Percentiles rank a stretch among this genome's conserved stretches.
phyloP scores from a whole-genome alignment of 2,113 vertebrate species.

The Notarius quadriscutis region DNA sequence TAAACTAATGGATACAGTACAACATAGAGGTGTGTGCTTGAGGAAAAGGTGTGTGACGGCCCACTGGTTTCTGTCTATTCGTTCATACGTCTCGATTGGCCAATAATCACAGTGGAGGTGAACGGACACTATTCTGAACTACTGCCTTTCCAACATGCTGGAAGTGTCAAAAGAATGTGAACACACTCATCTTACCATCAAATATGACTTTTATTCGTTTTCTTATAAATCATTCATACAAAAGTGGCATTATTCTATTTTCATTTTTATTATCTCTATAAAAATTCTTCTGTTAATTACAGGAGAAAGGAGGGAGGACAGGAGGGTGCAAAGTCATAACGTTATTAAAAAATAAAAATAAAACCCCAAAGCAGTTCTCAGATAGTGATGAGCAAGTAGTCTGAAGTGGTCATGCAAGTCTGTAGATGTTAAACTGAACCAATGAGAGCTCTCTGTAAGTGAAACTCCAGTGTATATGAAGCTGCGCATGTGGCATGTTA shows the following conservation, averaged over 20 bases:
- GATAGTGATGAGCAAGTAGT: slow-evolving; percentile 49
- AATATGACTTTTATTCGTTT: slow-evolving; percentile 74
- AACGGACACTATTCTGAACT: not conserved
- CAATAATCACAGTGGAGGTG: not conserved
- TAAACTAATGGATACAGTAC: not conserved
- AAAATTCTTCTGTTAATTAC: slow-evolving; percentile 81
- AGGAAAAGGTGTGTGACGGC: not conserved
- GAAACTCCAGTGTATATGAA: slow-evolving; percentile 54
- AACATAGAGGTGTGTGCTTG: not conserved
- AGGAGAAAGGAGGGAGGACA: slow-evolving; percentile 65
- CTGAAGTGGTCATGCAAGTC: slow-evolving; percentile 50
- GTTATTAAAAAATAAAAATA: slow-evolving; percentile 39
- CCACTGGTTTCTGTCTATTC: not conserved
- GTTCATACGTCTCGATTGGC: not conserved
- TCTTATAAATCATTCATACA: slow-evolving; percentile 79
- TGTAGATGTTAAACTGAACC: slow-evolving; percentile 44
- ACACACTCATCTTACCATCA: slow-evolving; percentile 55
- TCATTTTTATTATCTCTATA: slow-evolving; percentile 74
- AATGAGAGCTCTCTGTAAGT: slow-evolving; percentile 51
- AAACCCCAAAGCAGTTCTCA: slow-evolving; percentile 19
- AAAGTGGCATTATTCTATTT: slow-evolving; percentile 78
- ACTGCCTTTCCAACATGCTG: not conserved
- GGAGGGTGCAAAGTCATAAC: slow-evolving; percentile 56
- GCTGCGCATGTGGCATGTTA: slow-evolving; percentile 17
- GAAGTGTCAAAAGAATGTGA: not conserved